Evolutionary conservation across 2,888 invertebrate species (phyloP).

Genomic region (Calliopum simillimum): DNA sequence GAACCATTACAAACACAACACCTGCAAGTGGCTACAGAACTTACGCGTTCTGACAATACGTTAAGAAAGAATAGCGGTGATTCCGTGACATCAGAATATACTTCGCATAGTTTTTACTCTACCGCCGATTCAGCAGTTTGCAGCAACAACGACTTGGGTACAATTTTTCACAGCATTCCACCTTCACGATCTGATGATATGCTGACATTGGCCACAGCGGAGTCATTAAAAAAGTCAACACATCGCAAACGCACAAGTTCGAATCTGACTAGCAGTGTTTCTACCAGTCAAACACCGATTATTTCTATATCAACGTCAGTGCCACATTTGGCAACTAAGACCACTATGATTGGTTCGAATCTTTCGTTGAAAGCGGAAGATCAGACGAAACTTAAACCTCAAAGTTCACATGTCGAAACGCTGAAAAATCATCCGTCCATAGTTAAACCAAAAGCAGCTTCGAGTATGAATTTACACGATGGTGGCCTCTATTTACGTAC

Average conservation of each 20-base stretch:
- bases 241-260: slow-evolving; percentile 72
- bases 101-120: slow-evolving; percentile 66
- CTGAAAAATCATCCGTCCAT: slow-evolving; percentile 69
- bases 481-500: slow-evolving; percentile 69
- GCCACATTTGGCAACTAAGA: slow-evolving; percentile 74
- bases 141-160: slow-evolving; percentile 53
- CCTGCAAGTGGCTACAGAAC: slow-evolving; percentile 50
- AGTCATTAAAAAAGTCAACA: slow-evolving; percentile 70
- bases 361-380: slow-evolving; percentile 49
- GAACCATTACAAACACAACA: slow-evolving; percentile 45
- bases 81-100: slow-evolving; percentile 69
- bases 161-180: slow-evolving; percentile 70
- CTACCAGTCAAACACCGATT: slow-evolving; percentile 46
- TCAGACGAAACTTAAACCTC: slow-evolving; percentile 42
- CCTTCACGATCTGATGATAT: slow-evolving; percentile 87
- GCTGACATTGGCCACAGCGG: slow-evolving; percentile 68
- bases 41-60: slow-evolving; percentile 59
- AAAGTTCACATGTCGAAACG: slow-evolving; percentile 26
- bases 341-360: slow-evolving; percentile 54
- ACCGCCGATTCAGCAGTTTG: slow-evolving; percentile 58
- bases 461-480: slow-evolving; percentile 64
- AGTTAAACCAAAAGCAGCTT: slow-evolving; percentile 70
- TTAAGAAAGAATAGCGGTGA: slow-evolving; percentile 72
- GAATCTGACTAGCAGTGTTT: slow-evolving; percentile 53
- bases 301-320: slow-evolving; percentile 70